Conservation (phyloP, 2,113 vertebrate species). For the Apaloderma vittatum region DNA sequence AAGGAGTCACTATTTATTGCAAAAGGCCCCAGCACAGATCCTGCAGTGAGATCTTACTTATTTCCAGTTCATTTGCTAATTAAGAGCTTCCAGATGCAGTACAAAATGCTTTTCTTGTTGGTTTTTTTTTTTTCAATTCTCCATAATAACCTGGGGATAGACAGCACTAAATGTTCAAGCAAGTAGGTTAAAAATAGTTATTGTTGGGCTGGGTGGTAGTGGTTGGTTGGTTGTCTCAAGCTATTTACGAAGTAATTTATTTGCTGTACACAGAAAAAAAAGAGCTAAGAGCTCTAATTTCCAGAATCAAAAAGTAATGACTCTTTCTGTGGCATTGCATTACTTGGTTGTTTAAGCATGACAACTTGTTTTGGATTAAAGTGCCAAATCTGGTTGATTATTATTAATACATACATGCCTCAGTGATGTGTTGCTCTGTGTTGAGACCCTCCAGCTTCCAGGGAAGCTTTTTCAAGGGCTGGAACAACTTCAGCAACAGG, state of each 20-base stretch:
- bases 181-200: conserved; percentile 11
- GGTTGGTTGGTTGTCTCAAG: conserved; percentile 17
- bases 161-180: conserved; percentile 13
- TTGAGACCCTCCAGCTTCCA: not conserved
- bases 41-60: conserved; percentile 1
- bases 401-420: not conserved
- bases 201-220: not conserved
- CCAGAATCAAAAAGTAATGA: conserved; percentile 1
- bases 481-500: not conserved
- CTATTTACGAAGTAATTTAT: conserved; percentile 51
- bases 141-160: not conserved
- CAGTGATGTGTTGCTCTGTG: not conserved
- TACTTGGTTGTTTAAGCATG: not conserved
- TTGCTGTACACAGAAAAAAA: conserved; percentile 3
- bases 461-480: not conserved
- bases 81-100: conserved; percentile 53
- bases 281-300: conserved; percentile 23
- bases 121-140: conserved; percentile 6
- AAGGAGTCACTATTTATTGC: not conserved
- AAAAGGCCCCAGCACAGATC: not conserved
- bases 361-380: not conserved
- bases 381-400: not conserved
- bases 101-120: conserved; percentile 19
- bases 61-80: conserved; percentile 62
- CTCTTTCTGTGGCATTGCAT: not conserved